Base-by-base conservation (phyloP, 2,113 vertebrate species). In the Sturnira hondurensis region DNA sequence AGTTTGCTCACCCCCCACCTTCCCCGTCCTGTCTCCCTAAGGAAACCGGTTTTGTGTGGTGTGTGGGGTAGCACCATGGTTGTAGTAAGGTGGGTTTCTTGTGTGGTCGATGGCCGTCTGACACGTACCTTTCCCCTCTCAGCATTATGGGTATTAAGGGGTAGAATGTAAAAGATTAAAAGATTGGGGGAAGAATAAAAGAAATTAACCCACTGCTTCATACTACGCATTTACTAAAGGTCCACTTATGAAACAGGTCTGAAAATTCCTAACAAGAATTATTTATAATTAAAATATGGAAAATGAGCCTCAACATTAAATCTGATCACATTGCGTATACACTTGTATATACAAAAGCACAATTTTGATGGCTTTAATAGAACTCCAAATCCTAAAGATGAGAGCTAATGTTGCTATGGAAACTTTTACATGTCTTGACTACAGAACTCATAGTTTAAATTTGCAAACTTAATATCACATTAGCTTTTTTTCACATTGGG, bases 381-480 rank as follows among this genome's bases (percentile, higher is more conserved):
- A 90, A 92, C 86, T 84, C 89, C 95, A 97, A 97, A 97, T 93
- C 95, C 94, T 96, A 83, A 96, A 95, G 97, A 97, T 91, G 94
- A 95, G 97, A 97, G 94, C 94, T 98, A 97, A 98, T 97, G 97
- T 98, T 98, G 97, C 97, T 95, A 98, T 98, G 97, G 97, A 96
- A 96, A 98, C 97, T 86, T 96, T 95, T 77, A 80, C 97, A 96
- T 96, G 96, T 97, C 97, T 97, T 83, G 94, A 96, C 96, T 95
- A 89, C 89, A 97, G 95, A 96, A 96, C 93, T 97, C 96, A 94
- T 92, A 50, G 86, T 96, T 97, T 97, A 97, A 98, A 97, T 97
- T 94, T 97, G 96, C 97, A 97, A 98, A 97, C 96, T 96, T 97
- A 91, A 96, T 96, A 96, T 96, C 94, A 96, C 96, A 96, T 97